phyloP scores from a whole-genome alignment of 2,888 invertebrate genomes.

The Lasioglossum lativentre region DNA sequence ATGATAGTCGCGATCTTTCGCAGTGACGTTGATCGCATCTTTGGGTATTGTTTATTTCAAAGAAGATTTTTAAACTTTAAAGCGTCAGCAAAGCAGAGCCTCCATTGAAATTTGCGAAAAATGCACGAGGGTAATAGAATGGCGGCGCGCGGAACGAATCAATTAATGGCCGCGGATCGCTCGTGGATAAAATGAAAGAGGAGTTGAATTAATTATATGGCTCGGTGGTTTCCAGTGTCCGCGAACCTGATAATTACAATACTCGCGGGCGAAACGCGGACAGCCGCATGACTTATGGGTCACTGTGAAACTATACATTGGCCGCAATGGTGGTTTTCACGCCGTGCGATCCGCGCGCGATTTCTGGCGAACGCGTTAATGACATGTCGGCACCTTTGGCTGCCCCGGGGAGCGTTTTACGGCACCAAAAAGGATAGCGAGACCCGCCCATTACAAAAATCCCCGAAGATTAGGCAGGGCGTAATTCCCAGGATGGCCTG shows the following conservation, averaged over 20 bases:
- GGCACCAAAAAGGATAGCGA: conserved; percentile 8
- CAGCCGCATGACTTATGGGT: conserved; percentile 48
- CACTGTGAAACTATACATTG: not conserved
- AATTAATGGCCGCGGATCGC: conserved; percentile 22
- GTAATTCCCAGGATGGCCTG: conserved; percentile 54
- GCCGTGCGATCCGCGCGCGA: conserved; percentile 66
- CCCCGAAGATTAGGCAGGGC: conserved; percentile 56
- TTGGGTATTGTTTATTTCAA: no score
- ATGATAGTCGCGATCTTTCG: no score
- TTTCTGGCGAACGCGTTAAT: conserved; percentile 74
- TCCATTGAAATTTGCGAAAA: not conserved
- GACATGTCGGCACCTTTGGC: conserved; percentile 74
- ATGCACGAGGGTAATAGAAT: not conserved
- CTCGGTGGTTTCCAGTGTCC: not conserved
- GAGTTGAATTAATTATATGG: conserved; percentile 38
- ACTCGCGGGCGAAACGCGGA: conserved; percentile 29
- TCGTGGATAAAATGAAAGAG: conserved; percentile 15
- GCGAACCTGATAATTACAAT: conserved; percentile 58
- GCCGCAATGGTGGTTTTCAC: conserved; percentile 64
- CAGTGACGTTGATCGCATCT: no score
- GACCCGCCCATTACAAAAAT: conserved; percentile 60
- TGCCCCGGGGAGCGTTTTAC: conserved; percentile 55
- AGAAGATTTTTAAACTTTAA: not conserved
- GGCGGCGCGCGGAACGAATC: not conserved
- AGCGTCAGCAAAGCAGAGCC: not conserved